phyloP scores from a whole-genome alignment of 2,113 vertebrate species.

The Tauraco erythrolophus region DNA sequence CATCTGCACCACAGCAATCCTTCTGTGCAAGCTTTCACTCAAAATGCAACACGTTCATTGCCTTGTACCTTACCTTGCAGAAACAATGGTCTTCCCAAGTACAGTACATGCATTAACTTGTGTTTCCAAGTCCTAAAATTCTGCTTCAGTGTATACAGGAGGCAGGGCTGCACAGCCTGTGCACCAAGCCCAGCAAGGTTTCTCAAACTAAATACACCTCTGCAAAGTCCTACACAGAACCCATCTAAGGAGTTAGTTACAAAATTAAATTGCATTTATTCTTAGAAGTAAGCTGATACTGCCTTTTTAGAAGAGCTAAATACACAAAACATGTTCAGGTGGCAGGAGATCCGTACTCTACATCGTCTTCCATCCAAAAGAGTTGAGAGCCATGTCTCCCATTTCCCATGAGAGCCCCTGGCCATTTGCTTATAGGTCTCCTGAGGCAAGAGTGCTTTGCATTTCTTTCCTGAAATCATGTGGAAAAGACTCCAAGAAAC shows the following conservation, averaged over 20 bases:
- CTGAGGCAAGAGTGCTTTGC: not conserved
- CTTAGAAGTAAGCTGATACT: not conserved
- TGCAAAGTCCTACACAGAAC: not conserved
- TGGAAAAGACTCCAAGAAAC: not conserved
- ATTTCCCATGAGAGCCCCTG: not conserved
- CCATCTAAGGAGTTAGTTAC: accelerated
- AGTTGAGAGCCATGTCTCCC: not conserved
- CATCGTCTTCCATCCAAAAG: not conserved
- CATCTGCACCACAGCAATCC: not conserved
- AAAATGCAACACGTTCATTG: not conserved
- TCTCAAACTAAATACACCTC: not conserved
- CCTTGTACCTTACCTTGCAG: not conserved
- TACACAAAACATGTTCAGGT: not conserved
- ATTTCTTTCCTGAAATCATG: not conserved
- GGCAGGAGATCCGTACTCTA: not conserved
- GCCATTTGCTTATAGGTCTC: not conserved
- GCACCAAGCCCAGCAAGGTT: not conserved
- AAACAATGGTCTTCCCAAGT: not conserved
- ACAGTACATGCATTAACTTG: accelerated
- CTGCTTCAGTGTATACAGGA: no score
- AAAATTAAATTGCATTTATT: not conserved
- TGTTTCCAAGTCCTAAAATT: accelerated
- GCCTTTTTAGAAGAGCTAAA: not conserved
- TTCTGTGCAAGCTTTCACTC: not conserved
- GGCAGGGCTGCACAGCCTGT: not conserved